Percentiles rank a stretch among this genome's conserved stretches.
Evolutionary conservation across 2,888 invertebrate genomes (phyloP).

Genomic region (Caenorhabditis japonica): DNA sequence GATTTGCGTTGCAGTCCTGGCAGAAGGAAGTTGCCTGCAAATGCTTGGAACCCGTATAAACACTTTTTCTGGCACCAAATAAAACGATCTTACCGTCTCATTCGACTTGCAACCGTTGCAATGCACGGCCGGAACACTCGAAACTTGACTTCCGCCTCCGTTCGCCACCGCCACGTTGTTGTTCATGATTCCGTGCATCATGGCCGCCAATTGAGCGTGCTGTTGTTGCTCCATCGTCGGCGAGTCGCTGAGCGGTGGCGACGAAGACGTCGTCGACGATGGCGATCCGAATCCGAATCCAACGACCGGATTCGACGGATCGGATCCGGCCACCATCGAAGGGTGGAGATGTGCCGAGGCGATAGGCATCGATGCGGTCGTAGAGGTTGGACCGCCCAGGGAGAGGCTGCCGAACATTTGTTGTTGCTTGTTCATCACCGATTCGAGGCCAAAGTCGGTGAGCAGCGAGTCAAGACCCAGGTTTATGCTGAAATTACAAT

Average conservation of each 20-base stretch:
- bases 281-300: constrained; percentile 69
- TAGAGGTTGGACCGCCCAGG: background rate
- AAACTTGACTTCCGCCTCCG: constrained; percentile 1
- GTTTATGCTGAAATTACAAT: constrained; percentile 54
- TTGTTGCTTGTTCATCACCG: constrained; percentile 61
- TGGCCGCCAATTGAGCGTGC: constrained; percentile 31
- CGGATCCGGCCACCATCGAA: constrained; percentile 42
- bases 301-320: constrained; percentile 40
- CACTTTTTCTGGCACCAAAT: background rate
- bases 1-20: constrained; percentile 90
- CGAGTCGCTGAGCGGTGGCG: constrained; percentile 65
- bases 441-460: constrained; percentile 80
- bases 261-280: constrained; percentile 78
- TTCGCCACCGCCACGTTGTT: constrained; percentile 34
- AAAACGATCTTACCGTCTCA: constrained; percentile 41
- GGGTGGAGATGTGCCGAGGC: constrained; percentile 11
- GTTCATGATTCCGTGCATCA: constrained; percentile 40
- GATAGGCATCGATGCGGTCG: constrained; percentile 24
- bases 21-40: constrained; percentile 68
- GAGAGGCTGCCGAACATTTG: constrained; percentile 28
- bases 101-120: constrained; percentile 92
- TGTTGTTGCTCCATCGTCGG: constrained; percentile 54
- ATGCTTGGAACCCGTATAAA: background rate
- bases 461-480: constrained; percentile 82
- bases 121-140: constrained; percentile 82